Base-by-base conservation (phyloP, 2,113 vertebrate genomes). In the Macroglossus sobrinus region DNA sequence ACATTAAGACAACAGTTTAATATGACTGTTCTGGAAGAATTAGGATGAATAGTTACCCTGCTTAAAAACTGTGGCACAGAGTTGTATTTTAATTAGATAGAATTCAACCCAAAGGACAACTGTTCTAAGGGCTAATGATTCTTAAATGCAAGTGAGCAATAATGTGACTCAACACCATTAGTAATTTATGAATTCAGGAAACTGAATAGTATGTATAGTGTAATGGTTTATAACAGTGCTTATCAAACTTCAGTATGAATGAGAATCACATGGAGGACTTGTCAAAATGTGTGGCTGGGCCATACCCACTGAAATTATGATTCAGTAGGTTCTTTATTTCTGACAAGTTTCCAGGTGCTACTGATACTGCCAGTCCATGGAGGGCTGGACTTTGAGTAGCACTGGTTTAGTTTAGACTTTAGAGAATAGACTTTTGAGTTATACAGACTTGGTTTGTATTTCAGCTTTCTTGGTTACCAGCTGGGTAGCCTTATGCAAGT, bases 391-490 rank as follows among this genome's bases (percentile, higher is more conserved):
- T 78, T 55, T 66, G 53, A 84, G 5, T 71, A 86, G 59, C 40
- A 80, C 5, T 80, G 66, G 71, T 61, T 89, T 92, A 85, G 78
- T 61, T 89, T 92, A 85, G 71, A 88, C 19, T 66, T 96, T 33
- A 68, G 69, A 53, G 71, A 86, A 24, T 15, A 3, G 4, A 38
- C 43, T 92, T 5, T n/a, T 18, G n/a, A 64, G 15, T 95, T 53
- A 76, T 18, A 89, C 14, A 84, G 68, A 82, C 15, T 75, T 89
- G 38, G 30, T 68, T 89, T 84, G 30, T 85, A 81, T 95, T 89
- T 81, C 84, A 71, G 16, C 59, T 85, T 81, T 80, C 30, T 75
- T 80, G 21, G n/a, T 86, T 85, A n/a, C 40, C 64, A 76, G 53
- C 66, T 86, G 47, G 64, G 43, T 86, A 38, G 43, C 30, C 28